Evolutionary conservation across 2,797 vertebrate species (phyloP), one percentile per base, ranked within the genome.

Genomic region (Lophius americanus): DNA sequence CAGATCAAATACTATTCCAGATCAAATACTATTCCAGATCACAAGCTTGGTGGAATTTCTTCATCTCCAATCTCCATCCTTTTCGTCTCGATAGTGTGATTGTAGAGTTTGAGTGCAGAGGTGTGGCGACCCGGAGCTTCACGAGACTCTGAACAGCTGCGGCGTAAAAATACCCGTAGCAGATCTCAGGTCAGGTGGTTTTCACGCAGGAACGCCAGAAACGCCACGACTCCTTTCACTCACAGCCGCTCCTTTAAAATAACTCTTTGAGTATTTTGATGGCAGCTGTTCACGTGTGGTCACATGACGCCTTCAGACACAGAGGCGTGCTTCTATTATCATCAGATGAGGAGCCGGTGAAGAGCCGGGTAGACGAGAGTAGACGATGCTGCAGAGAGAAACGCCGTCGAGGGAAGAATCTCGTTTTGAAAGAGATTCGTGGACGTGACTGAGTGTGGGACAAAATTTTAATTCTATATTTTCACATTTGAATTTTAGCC

Each of bases 81-180:
- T 33, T 4, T 68, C 60, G 38, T 53, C 37, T 42, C 9, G 3
- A n/a, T 52, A 47, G 39, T 14, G 60, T 7, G 3, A 23, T 23
- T 23, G 23, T 23, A 23, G 23, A 23, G 23, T 23, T 23, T n/a
- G n/a, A n/a, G 42, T 73, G 46, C 58, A 62, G 59, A 69, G 60
- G 51, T 66, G 51, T 33, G 12, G 14, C 2, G 42, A 35, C 41
- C 7, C 35, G 12, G 32, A 48, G 44, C 56, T 42, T 36, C 7
- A 1, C 0, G 5, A 53, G 14, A 7, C 54, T 13, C 14, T 37
- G 63, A 64, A 43, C 76, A 73, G 66, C 76, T 78, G 75, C 70
- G 49, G 56, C 9, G 35, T 73, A 78, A 64, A 61, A 53, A 73
- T 73, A 73, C 64, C 69, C 36, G 48, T 36, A 44, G 63, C 60